phyloP scores from a whole-genome alignment of 2,113 vertebrate species.

The Microtus oregoni region DNA sequence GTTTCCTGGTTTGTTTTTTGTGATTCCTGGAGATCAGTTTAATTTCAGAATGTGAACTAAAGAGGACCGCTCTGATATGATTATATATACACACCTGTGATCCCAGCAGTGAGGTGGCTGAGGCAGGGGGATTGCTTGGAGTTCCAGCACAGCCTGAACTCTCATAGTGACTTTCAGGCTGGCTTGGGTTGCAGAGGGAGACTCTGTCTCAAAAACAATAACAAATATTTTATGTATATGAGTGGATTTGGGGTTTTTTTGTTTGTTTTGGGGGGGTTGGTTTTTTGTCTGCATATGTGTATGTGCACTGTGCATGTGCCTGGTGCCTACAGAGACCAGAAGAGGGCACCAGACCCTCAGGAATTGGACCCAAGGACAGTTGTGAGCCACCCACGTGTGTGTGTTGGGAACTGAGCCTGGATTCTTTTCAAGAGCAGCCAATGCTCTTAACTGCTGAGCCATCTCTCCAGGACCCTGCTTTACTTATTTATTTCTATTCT shows the following conservation, averaged over 20 bases:
- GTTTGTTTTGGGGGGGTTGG: too few relatives aligned
- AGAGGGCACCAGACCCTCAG: not conserved
- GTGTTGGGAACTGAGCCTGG: not conserved
- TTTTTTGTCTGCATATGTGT: not conserved
- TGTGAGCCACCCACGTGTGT: not conserved
- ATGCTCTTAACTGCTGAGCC: not conserved
- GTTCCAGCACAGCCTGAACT: not conserved
- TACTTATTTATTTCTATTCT: not conserved
- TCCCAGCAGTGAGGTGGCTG: not conserved
- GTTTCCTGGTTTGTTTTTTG: not conserved
- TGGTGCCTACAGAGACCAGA: not conserved
- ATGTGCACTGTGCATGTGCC: not conserved
- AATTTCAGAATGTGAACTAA: slow-evolving; percentile 28
- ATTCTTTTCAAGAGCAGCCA: not conserved
- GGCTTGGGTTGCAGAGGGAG: not conserved
- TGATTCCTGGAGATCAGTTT: not conserved
- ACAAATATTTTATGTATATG: not conserved
- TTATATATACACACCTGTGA: not conserved
- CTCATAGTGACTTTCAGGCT: not conserved
- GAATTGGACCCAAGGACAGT: not conserved
- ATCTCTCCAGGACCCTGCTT: not conserved
- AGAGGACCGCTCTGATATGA: not conserved
- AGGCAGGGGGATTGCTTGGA: not conserved
- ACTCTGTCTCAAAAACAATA: not conserved
- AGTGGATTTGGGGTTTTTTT: not conserved